Evolutionary conservation across 2,888 invertebrate genomes (phyloP), one percentile per base, ranked within the genome.

Genomic region (Agrotis segetum): DNA sequence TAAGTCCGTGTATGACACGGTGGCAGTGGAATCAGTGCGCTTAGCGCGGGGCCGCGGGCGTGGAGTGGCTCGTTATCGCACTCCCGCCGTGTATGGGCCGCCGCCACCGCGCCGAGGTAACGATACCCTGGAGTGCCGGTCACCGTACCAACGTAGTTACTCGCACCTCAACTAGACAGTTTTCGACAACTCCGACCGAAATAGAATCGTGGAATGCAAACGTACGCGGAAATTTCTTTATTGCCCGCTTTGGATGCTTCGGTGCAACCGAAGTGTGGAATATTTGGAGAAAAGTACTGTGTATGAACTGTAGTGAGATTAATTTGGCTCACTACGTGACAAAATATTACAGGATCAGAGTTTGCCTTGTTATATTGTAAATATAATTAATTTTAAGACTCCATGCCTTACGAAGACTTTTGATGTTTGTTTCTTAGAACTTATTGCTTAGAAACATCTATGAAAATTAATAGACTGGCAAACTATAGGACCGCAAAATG

Each of bases 41-140:
- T 85, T 82, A 86, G 81, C 66, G 75, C 53, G 74, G 66, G 67
- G 82, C 80, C 82, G 79, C 70, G 83, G 82, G 80, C 81, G 77
- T 87, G 85, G 83, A 90, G 90, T 89, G 89, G 88, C 89, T 91
- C 90, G 91, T 91, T 91, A 91, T 87, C 85, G 85, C 85, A 76
- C 87, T 84, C 85, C 82, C 82, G 74, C 65, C 74, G 75, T 78
- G 79, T 67, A 77, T 77, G 80, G 73, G 60, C 74, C 74, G 67
- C 76, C 80, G 64, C 59, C 61, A 64, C 50, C 64, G 67, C 74
- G 72, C 67, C 81, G 78, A 79, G 67, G 76, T 87, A 87, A 85
- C 86, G 88, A 87, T 79, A 83, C 84, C 79, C 69, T 80, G 74
- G 69, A 86, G 87, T 81, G 73, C 77, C 73, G 74, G 77, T 77